Percentiles rank a stretch among this genome's conserved stretches.
Evolutionary conservation across 2,888 invertebrate species (phyloP).

Genomic region (Epistrophe eligans): DNA sequence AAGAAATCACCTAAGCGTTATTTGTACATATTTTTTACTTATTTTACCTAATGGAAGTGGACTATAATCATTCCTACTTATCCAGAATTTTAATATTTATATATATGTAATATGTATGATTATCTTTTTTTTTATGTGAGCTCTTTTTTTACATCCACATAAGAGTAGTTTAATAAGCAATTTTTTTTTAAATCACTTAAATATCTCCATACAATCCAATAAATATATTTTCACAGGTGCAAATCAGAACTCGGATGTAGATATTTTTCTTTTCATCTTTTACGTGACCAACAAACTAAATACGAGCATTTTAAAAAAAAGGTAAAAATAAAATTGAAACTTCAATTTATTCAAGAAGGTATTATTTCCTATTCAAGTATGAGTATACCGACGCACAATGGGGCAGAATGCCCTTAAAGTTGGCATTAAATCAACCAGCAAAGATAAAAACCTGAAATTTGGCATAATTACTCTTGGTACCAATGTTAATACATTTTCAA

Average conservation of each 20-base stretch:
- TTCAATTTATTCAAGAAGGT: constrained; percentile 18
- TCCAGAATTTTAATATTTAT: no score
- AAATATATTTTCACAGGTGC: constrained; percentile 2
- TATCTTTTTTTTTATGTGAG: background rate
- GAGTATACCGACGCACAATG: background rate
- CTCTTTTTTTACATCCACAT: background rate
- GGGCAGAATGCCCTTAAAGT: no score
- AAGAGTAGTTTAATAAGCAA: no score
- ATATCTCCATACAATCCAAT: background rate
- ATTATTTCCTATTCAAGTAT: constrained; percentile 28
- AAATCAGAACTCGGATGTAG: background rate
- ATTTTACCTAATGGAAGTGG: no score
- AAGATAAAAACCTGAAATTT: no score
- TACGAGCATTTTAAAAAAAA: constrained; percentile 16
- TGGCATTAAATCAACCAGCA: no score
- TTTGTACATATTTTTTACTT: no score
- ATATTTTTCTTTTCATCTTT: constrained; percentile 29
- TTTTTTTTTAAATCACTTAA: background rate
- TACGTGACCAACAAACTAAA: constrained; percentile 52
- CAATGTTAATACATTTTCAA: no score
- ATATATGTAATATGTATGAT: no score
- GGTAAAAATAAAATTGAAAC: background rate
- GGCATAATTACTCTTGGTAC: no score
- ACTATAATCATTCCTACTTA: no score
- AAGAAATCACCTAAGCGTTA: no score